Conservation (phyloP, 2,888 invertebrate genomes). For the Papilio elwesi region DNA sequence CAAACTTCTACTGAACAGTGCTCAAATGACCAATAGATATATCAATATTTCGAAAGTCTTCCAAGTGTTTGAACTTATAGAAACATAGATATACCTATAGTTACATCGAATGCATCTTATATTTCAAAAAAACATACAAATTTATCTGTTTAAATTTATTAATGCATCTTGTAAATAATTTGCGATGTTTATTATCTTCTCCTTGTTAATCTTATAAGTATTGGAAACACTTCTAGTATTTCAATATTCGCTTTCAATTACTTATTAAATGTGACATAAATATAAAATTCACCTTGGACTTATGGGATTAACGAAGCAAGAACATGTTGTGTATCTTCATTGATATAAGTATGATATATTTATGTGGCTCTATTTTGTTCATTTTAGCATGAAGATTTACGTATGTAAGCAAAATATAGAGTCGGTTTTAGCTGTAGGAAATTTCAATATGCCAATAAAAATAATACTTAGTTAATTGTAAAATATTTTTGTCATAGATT, state of each 20-base stretch:
- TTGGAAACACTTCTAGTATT: conserved; percentile 56
- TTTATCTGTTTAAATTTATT: conserved; percentile 31
- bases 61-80: conserved; percentile 61
- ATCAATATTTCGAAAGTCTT: conserved; percentile 70
- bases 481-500: no score
- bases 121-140: conserved; percentile 40
- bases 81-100: conserved; percentile 48
- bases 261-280: conserved; percentile 48
- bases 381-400: conserved; percentile 11
- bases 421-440: background rate
- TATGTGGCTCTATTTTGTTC: conserved; percentile 8
- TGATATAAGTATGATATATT: conserved; percentile 20
- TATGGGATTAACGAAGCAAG: conserved; percentile 58
- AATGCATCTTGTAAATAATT: conserved; percentile 40
- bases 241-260: conserved; percentile 58
- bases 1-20: conserved; percentile 78
- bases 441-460: no score
- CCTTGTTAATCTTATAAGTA: conserved; percentile 65
- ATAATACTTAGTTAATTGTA: no score
- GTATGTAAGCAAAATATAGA: background rate
- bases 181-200: conserved; percentile 47
- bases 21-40: conserved; percentile 80
- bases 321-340: conserved; percentile 13
- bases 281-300: conserved; percentile 43
- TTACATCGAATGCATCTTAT: conserved; percentile 49